phyloP scores from a whole-genome alignment of 1,140 invertebrate genomes.

The Tachypleus tridentatus region DNA sequence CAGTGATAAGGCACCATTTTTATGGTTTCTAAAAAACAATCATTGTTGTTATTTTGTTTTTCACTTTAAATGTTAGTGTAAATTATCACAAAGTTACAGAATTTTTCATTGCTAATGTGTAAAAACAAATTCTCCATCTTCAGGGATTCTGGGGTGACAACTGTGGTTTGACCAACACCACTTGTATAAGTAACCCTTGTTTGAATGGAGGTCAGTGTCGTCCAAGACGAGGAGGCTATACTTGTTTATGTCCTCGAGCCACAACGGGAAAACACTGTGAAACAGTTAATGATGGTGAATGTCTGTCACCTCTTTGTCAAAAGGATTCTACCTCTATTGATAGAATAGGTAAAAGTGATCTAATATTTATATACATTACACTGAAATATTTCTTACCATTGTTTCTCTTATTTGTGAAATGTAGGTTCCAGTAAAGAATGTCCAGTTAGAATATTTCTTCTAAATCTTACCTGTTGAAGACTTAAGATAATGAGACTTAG shows the following conservation, averaged over 20 bases:
- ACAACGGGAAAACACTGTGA: conserved; percentile 64
- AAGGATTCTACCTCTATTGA: conserved; percentile 70
- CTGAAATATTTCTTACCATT: too few relatives aligned
- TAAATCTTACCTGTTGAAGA: too few relatives aligned
- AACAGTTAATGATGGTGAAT: conserved; percentile 64
- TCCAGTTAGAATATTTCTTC: too few relatives aligned
- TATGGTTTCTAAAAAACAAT: too few relatives aligned
- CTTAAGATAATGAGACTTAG: too few relatives aligned
- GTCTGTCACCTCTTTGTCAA: conserved; percentile 65
- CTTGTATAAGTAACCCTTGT: conserved; percentile 72
- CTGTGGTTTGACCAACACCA: conserved; percentile 72
- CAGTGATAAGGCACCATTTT: too few relatives aligned
- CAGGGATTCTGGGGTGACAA: conserved; percentile 72
- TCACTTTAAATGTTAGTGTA: not conserved
- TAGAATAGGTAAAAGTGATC: conserved; percentile 33
- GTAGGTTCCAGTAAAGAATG: too few relatives aligned
- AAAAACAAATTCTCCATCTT: too few relatives aligned
- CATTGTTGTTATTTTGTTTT: too few relatives aligned
- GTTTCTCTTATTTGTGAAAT: not conserved
- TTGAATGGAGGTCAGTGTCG: conserved; percentile 70
- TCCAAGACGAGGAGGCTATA: conserved; percentile 51
- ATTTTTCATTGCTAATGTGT: too few relatives aligned
- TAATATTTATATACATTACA: too few relatives aligned
- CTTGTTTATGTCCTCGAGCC: conserved; percentile 51
- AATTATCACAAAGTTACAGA: too few relatives aligned